Evolutionary conservation across 2,888 invertebrate species (phyloP).

Genomic region (Ophion ventricosus): DNA sequence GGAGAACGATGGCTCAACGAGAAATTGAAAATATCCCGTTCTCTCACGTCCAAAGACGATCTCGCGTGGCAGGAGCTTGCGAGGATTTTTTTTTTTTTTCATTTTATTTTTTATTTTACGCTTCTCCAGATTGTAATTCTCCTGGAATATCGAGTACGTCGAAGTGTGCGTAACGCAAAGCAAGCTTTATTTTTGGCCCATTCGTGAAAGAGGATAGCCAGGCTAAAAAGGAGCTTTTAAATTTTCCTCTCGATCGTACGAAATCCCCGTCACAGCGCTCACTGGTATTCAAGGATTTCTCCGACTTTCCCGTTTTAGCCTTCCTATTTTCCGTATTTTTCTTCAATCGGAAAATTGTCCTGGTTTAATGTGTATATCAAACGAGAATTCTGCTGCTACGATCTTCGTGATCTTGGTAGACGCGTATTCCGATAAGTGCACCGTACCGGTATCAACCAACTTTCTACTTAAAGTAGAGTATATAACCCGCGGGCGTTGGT

Average conservation of each 20-base stretch:
- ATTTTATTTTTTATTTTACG: slow-evolving; percentile 14
- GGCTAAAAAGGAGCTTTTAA: neutral
- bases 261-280: slow-evolving; percentile 25
- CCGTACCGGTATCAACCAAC: slow-evolving; percentile 15
- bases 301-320: neutral
- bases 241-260: neutral
- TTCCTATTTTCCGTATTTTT: slow-evolving; percentile 22
- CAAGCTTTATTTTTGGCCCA: slow-evolving; percentile 9
- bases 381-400: slow-evolving; percentile 15
- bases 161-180: slow-evolving; percentile 7
- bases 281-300: slow-evolving; percentile 21
- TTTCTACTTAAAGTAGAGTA: slow-evolving; percentile 38
- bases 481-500: slow-evolving; percentile 33
- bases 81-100: slow-evolving; percentile 18
- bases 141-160: neutral
- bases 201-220: neutral
- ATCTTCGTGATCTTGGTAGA: neutral
- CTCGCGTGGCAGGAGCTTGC: neutral
- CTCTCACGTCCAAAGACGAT: slow-evolving; percentile 1
- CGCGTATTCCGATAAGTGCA: slow-evolving; percentile 13
- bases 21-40: slow-evolving; percentile 48
- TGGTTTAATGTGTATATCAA: slow-evolving; percentile 14
- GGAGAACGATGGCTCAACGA: slow-evolving; percentile 29
- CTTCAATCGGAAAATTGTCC: slow-evolving; percentile 28
- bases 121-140: slow-evolving; percentile 18